phyloP scores from a whole-genome alignment of 92 coral and sea anemone genomes.

The Metridium senile region DNA sequence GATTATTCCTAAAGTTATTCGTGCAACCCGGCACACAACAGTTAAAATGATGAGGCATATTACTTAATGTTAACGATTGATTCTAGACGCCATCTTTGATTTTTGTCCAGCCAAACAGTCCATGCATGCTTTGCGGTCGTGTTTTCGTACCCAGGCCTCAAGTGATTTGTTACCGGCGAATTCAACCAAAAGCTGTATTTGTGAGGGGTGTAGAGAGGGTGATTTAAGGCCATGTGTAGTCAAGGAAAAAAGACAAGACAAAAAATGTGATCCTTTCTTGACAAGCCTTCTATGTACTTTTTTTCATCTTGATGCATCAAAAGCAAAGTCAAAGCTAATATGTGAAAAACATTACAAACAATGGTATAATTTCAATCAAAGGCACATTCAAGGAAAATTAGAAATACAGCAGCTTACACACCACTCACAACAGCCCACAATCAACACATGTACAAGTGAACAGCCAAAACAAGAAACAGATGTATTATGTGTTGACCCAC shows the following conservation, averaged over 20 bases:
- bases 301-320: background rate
- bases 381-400: background rate
- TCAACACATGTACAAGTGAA: background rate
- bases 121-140: too few species aligned
- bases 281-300: slow-evolving; percentile 18
- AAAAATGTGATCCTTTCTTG: background rate
- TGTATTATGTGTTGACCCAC: background rate
- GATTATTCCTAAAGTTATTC: too few species aligned
- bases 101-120: too few species aligned
- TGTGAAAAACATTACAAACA: slow-evolving; percentile 19
- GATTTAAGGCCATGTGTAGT: slow-evolving; percentile 6
- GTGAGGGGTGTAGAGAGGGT: too few species aligned
- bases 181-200: too few species aligned
- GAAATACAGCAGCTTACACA: background rate
- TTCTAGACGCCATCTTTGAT: too few species aligned
- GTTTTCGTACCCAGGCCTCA: too few species aligned
- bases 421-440: background rate
- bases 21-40: too few species aligned
- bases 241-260: background rate
- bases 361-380: slow-evolving; percentile 9
- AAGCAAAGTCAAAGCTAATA: background rate
- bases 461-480: background rate
- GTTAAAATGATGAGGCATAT: too few species aligned
- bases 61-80: too few species aligned
- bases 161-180: too few species aligned